Base-by-base conservation (phyloP, 2,113 vertebrate species). In the Datnioides undecimradiatus region DNA sequence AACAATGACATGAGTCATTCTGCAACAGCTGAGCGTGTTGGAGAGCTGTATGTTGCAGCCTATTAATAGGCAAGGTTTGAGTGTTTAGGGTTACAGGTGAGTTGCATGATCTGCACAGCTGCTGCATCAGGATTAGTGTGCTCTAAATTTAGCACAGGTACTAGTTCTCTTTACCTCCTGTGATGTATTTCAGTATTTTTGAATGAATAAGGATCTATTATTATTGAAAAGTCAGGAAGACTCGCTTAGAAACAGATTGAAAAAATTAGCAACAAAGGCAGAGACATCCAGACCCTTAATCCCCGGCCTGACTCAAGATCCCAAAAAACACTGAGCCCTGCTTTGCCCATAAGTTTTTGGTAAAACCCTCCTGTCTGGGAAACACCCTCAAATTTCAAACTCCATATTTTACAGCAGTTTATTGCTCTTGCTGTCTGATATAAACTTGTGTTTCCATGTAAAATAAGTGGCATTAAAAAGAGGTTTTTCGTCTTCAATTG, bases 61-160 rank as follows among this genome's bases (percentile, higher is more conserved):
- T 83, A 77, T 85, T 72, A 82, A 86, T 91, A 91, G 82, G 33
- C 55, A 4, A 51, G 41, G 13, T 83, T 65, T 82, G 49, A 62
- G 86, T 89, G 82, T 86, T 66, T 74, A 55, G 63, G 23, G 76
- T 67, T 85, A 73, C 84, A 91, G 79, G 77, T 80, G 79, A 82
- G 76, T 78, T 66, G 74, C 73, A 31, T 38, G 69, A 67, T 80
- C 63, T 68, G 65, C 63, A 84, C 87, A 90, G 88, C 87, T 92
- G 92, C 89, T 82, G 25, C 54, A 58, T 86, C 57, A 79, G 81
- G 84, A 86, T 93, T 89, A 89, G 29, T 12, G 16, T 6, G 12
- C 21, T 74, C 87, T 92, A 89, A 88, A 69, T 88, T 86, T 94
- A 90, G 80, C 40, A 34, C 66, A 58, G 75, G 72, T 88, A 72